A percentile compares a stretch with the other conserved stretches of the same genome.
These are phyloP conservation scores for Mayetiola destructor DNA, from an alignment of 2,888 invertebrate genomes.

Conservation along the genomic window DNA sequence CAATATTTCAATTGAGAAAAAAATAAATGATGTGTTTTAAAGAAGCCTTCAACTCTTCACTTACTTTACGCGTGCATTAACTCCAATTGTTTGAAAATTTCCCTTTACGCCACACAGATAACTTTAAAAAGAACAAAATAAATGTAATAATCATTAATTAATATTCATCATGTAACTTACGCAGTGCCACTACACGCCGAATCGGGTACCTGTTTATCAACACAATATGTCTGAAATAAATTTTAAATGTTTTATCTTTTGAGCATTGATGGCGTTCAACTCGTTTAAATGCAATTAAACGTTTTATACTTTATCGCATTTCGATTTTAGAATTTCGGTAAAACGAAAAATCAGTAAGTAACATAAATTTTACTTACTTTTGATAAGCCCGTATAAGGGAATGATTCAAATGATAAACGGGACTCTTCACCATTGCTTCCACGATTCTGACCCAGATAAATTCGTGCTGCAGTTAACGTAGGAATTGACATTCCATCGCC, in stretches of 20 bases:
- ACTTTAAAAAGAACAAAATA: slow-evolving; percentile 22
- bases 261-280: background rate
- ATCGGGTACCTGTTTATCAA: slow-evolving; percentile 55
- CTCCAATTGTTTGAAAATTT: slow-evolving; percentile 51
- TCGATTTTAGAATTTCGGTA: background rate
- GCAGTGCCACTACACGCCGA: slow-evolving; percentile 46
- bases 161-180: background rate
- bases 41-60: no score
- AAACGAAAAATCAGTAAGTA: no score
- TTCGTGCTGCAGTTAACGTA: slow-evolving; percentile 50
- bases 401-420: slow-evolving; percentile 44
- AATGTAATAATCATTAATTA: slow-evolving; percentile 32
- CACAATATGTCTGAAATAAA: slow-evolving; percentile 41
- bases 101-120: slow-evolving; percentile 55
- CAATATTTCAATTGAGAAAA: no score
- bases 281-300: background rate
- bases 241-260: background rate
- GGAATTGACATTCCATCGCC: slow-evolving; percentile 59
- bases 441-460: slow-evolving; percentile 45
- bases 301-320: background rate
- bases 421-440: slow-evolving; percentile 44
- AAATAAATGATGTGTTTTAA: no score
- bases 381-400: slow-evolving; percentile 46
- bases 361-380: slow-evolving; percentile 47
- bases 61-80: slow-evolving; percentile 53